Base-by-base conservation (phyloP, 92 coral and sea anemone species). In the Scolanthus callimorphus region DNA sequence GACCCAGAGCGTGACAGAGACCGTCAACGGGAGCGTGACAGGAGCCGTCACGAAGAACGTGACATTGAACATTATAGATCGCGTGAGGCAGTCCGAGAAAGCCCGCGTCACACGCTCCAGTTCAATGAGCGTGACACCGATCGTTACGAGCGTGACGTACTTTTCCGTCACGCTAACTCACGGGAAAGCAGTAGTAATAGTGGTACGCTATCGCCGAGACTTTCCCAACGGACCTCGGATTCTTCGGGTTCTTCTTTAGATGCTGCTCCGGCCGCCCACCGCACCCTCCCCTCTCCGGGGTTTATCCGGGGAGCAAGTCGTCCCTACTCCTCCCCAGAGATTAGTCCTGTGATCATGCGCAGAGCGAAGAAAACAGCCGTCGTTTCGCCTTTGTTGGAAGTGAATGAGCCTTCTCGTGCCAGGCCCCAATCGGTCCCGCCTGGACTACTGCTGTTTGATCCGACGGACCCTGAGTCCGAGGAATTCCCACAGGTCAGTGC, bases 391-490 rank as follows among this genome's bases (percentile, higher is more conserved):
- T 54, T 87, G 68, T 51, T 85, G 47, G 96, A 80, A 59, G 56
- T 79, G 56, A 39, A 74, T 25, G 70, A 52, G 11, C 19, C 82
- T 52, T 20, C 24, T 19, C 63, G 45, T 17, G 3, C 75, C 52
- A 83, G 96, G 53, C 82, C 96, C 53, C 85, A 85, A 69, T 59
- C 96, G 38, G 85, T 63, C 44, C 78, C 86, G 0, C 90, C 96
- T 41, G 96, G 82, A 17, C 59, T 86, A 28, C 31, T 71, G 60
- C 65, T 78, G 80, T 83, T 78, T 65, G 96, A 87, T 58, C 86
- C 83, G 20, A 83, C 96, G n/a, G 96, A 87, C 29, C 90, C 90
- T 13, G 96, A 87, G 70, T 87, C 96, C 27, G 90, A 83, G 77
- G 69, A 86, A 29, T 57, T 68, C 57, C 83, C 77, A 17, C 90